Evolutionary conservation across 2,888 invertebrate species (phyloP), one percentile per base, ranked within the genome.

Genomic region (Cosmia trapezina): DNA sequence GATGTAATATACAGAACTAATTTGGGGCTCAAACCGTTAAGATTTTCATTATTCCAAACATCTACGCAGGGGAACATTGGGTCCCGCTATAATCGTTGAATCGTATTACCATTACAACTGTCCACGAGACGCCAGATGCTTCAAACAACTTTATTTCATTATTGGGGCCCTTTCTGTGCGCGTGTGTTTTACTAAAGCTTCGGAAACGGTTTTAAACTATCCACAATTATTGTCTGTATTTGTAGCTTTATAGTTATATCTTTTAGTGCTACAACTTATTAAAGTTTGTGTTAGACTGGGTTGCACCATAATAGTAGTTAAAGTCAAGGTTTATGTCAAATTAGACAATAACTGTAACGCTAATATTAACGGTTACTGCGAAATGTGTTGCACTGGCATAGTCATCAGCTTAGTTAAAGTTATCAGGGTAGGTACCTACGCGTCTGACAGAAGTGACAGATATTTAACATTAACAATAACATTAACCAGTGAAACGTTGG

Each of bases 71-170:
- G 87, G 86, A 89, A 87, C 91, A 92, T 90, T 90, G 91, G 90
- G 88, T 85, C 86, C 88, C 86, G 92, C 94, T 89, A 94, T 95
- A 95, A 95, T 93, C 94, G 94, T 95, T 93, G 94, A 95, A 95
- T 95, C 91, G 94, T 94, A 95, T 95, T 95, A 95, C 94, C 95
- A 93, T 95, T 94, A 95, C 94, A 92, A 95, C 93, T 94, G 95
- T 93, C 94, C 94, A 91, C 92, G 93, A 87, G 88, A 87, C 92
- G 92, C 90, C 95, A 94, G 94, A 92, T 95, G 95, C 89, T 92
- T 90, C 91, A 88, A 95, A 95, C 94, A 95, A 95, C 95, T 95
- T 95, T 94, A 95, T 95, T 93, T 91, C 91, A 90, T 88, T 88
- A 87, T 88, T 88, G 88, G 87, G 86, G 83, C 88, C 90, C 89